Percentiles rank a stretch among this genome's conserved stretches.
Evolutionary conservation across 2,888 invertebrate genomes (phyloP).

Genomic region (Synanthedon andrenaeformis): DNA sequence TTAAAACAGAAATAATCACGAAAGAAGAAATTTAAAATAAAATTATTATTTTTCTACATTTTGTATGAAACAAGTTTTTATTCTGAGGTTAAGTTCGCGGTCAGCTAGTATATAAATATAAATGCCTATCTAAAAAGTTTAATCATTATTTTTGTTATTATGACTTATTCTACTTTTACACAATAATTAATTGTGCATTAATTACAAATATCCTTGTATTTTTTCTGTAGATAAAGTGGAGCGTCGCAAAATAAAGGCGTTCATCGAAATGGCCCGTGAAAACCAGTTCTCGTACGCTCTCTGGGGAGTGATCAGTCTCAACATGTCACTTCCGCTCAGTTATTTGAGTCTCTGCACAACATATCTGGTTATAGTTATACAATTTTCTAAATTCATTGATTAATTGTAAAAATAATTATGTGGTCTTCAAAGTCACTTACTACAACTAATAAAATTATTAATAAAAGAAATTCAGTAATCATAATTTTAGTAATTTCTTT

Average conservation of each 20-base stretch:
- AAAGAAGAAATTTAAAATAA: too few relatives aligned
- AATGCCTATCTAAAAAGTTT: too few relatives aligned
- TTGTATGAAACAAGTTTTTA: too few relatives aligned
- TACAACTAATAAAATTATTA: neutral
- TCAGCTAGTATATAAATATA: too few relatives aligned
- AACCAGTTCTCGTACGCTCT: conserved; percentile 44
- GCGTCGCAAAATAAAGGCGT: conserved; percentile 44
- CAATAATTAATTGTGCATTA: too few relatives aligned
- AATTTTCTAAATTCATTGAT: conserved; percentile 54
- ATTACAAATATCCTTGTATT: neutral
- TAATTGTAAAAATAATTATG: conserved; percentile 9
- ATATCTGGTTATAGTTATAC: conserved; percentile 50
- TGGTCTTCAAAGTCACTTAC: neutral
- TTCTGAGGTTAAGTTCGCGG: too few relatives aligned
- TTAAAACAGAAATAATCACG: too few relatives aligned
- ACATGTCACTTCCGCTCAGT: conserved; percentile 52
- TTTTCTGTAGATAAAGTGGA: conserved; percentile 29
- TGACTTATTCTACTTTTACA: too few relatives aligned
- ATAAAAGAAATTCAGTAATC: neutral
- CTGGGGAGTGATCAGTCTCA: conserved; percentile 41
- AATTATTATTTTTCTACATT: too few relatives aligned
- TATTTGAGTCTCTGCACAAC: conserved; percentile 50
- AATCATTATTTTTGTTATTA: too few relatives aligned
- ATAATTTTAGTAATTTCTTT: neutral
- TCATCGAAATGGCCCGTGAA: conserved; percentile 42